Evolutionary conservation across 1,140 invertebrate species (phyloP), one percentile per base, ranked within the genome.

Genomic region (Mesaphorura yosii): DNA sequence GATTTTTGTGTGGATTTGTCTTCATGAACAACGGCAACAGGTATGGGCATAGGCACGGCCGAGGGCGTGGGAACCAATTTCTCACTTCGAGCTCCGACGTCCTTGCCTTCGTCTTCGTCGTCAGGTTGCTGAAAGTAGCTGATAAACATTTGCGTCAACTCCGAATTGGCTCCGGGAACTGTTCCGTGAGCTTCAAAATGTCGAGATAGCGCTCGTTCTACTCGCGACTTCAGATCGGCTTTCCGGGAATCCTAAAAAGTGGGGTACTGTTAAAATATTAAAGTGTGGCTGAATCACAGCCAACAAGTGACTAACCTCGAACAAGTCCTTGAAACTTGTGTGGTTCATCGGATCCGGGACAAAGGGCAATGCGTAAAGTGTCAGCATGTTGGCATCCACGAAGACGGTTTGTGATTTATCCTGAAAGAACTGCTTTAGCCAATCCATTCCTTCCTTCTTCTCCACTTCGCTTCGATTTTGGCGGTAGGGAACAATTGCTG

Each of bases 301-400:
- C n/a, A n/a, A n/a, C n/a, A n/a, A n/a, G n/a, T n/a, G n/a, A n/a
- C 31, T 10, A n/a, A 48, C 48, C 10, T 44, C 27, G 37, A 58
- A 58, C 2, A 58, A 25, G 3, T 44, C 29, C 26, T 45, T 38
- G 48, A 58, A 54, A 19, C 48, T 45, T 6, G 48, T 40, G 53
- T 58, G 59, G 20, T 17, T 23, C 15, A 34, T 23, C 3, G 59
- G 59, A 19, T 58, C 50, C 2, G 46, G 20, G 3, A 61, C 56
- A 40, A 55, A 61, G 19, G 59, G 59, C 20, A 61, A 46, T 2
- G 59, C 59, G 49, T 58, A 61, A 1, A 58, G 29, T 22, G 55
- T 41, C 15, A 55, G 25, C 53, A 55, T 52, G 34, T 55, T 47
- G 28, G 48, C 54, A 38, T 56, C 53, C 15, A 41, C 49, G n/a